These are phyloP conservation scores for Neolamprologus longior DNA, from an alignment of 2,113 vertebrate genomes.

Conservation along the genomic window DNA sequence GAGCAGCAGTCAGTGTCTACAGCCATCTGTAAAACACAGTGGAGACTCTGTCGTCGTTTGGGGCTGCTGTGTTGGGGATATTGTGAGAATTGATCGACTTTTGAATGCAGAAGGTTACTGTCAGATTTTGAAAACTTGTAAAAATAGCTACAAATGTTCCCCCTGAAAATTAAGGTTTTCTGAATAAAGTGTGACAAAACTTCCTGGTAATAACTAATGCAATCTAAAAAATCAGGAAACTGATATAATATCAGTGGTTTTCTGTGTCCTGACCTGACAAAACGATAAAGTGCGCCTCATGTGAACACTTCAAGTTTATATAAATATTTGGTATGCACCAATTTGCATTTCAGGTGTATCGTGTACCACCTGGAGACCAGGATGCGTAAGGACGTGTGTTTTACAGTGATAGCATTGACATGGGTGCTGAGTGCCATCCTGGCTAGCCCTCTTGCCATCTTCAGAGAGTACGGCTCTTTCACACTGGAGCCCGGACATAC, in stretches of 20 bases:
- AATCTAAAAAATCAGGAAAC: neutral
- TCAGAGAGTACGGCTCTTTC: constrained; percentile 85
- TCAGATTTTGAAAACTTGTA: neutral
- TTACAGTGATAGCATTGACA: constrained; percentile 82
- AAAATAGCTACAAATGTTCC: neutral
- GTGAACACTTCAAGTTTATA: neutral
- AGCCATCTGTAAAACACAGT: neutral
- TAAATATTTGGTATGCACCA: neutral
- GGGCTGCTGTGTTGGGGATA: neutral
- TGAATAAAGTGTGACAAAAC: neutral
- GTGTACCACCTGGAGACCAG: constrained; percentile 92
- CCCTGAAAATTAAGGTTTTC: neutral
- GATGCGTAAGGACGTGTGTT: constrained; percentile 87
- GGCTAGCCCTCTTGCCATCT: constrained; percentile 91
- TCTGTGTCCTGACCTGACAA: neutral
- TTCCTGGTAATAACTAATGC: neutral
- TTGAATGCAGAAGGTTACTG: neutral
- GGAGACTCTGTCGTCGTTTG: neutral
- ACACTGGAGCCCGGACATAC: constrained; percentile 80
- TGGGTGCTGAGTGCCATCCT: constrained; percentile 87
- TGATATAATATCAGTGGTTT: neutral
- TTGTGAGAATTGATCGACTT: neutral
- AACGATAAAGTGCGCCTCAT: neutral
- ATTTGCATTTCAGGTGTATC: constrained; percentile 74
- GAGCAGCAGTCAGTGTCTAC: neutral